Percentiles rank a stretch among this genome's conserved stretches.
Conservation (phyloP, 2,797 vertebrate species). For the Pangasius sanitwongsei region DNA sequence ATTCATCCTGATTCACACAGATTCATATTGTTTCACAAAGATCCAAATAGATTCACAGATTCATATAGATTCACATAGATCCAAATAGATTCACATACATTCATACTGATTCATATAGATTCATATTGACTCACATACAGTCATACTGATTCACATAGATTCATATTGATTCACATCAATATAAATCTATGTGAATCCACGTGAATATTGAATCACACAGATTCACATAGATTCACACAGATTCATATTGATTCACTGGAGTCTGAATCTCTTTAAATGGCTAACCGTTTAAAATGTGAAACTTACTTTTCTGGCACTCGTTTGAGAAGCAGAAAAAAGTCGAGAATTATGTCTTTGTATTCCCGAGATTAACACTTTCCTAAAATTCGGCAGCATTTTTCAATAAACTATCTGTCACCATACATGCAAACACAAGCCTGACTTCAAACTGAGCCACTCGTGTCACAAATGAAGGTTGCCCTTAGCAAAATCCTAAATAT, state of each 20-base stretch:
- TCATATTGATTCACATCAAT: no score
- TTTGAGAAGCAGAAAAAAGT: constrained; percentile 65
- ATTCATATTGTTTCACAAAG: no score
- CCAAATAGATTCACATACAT: no score
- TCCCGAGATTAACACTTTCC: constrained; percentile 54
- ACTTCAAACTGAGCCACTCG: neutral
- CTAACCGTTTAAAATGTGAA: neutral
- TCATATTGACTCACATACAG: no score
- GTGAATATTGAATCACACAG: no score
- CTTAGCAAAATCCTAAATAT: neutral
- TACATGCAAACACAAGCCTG: neutral
- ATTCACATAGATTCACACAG: neutral
- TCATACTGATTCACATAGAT: no score
- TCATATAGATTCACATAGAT: no score
- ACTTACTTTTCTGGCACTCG: constrained; percentile 72
- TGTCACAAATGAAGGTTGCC: neutral
- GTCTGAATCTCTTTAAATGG: neutral
- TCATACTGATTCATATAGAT: no score
- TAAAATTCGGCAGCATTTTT: constrained; percentile 67
- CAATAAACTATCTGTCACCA: neutral
- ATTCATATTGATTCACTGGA: no score
- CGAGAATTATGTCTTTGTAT: constrained; percentile 60
- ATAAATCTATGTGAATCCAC: no score
- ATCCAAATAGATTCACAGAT: no score
- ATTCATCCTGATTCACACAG: no score